Conservation (phyloP, 2,113 vertebrate genomes). For the Marcusenius ussheri region DNA sequence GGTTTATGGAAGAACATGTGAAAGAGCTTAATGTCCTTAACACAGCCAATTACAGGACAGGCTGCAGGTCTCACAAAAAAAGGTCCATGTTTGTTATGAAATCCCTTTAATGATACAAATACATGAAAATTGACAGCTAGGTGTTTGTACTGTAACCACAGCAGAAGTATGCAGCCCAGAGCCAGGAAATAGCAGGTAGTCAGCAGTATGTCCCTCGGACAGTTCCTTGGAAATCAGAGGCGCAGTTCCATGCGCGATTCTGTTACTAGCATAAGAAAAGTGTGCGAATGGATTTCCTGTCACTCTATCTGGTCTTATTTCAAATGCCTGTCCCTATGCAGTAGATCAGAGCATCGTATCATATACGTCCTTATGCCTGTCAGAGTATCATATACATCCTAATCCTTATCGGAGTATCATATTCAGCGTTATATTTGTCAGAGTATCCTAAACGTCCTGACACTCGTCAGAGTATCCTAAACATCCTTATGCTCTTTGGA, state of each 20-base stretch:
- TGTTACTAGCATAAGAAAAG: neutral
- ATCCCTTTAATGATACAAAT: neutral
- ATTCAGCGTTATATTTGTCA: rapidly evolving
- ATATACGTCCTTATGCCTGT: too few relatives aligned
- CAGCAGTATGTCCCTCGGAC: neutral
- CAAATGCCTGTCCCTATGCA: neutral
- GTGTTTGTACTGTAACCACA: neutral
- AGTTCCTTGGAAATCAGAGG: neutral
- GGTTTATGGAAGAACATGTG: neutral
- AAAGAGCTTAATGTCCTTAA: neutral
- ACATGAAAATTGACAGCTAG: neutral
- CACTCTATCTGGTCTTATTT: neutral
- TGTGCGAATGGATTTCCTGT: neutral
- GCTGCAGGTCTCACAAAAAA: neutral
- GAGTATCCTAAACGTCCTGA: too few relatives aligned
- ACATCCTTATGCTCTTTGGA: too few relatives aligned
- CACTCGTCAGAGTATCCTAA: too few relatives aligned
- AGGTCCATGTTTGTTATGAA: neutral
- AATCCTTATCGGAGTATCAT: too few relatives aligned
- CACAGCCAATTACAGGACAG: neutral
- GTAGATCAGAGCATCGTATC: too few relatives aligned
- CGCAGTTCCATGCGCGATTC: neutral
- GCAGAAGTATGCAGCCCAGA: neutral
- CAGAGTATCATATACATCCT: too few relatives aligned
- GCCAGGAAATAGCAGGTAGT: neutral